A percentile compares a stretch with the other conserved stretches of the same genome.
Evolutionary conservation across 2,888 invertebrate genomes (phyloP).

Genomic region (Eudasyphora cyanicolor): DNA sequence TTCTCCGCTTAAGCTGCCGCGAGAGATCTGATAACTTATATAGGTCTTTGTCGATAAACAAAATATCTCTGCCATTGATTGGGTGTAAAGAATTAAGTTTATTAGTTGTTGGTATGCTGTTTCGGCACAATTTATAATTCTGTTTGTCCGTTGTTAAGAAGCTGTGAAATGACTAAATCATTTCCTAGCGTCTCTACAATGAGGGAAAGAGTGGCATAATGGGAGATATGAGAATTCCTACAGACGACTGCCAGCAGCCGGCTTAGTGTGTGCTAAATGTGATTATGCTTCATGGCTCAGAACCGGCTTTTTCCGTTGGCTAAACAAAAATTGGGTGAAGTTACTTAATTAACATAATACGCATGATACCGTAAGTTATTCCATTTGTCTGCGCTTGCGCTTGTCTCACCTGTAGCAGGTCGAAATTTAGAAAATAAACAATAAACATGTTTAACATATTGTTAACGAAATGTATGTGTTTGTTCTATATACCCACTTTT

Average conservation of each 20-base stretch:
- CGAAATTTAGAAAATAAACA: not conserved
- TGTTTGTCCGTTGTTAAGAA: not conserved
- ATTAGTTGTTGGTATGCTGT: not conserved
- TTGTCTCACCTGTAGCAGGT: not conserved
- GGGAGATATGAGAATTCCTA: not conserved
- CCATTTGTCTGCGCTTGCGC: not conserved
- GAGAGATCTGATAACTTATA: not conserved
- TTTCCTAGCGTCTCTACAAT: not conserved
- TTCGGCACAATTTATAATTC: not conserved
- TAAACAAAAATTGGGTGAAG: not conserved
- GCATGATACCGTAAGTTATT: slow-evolving; percentile 32
- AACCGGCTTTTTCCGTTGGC: slow-evolving; percentile 18
- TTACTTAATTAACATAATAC: slow-evolving; percentile 34
- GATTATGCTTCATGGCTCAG: not conserved
- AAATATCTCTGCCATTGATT: not conserved
- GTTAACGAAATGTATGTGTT: no score
- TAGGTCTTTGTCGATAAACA: not conserved
- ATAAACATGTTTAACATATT: not conserved
- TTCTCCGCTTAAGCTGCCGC: not conserved
- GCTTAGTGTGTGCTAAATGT: not conserved
- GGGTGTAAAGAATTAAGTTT: not conserved
- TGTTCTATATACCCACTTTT: no score
- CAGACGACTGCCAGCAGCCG: not conserved
- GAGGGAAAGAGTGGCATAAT: not conserved
- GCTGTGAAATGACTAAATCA: not conserved